Evolutionary conservation across 2,113 vertebrate species (phyloP).

Genomic region (Thalassarche chlororhynchos): DNA sequence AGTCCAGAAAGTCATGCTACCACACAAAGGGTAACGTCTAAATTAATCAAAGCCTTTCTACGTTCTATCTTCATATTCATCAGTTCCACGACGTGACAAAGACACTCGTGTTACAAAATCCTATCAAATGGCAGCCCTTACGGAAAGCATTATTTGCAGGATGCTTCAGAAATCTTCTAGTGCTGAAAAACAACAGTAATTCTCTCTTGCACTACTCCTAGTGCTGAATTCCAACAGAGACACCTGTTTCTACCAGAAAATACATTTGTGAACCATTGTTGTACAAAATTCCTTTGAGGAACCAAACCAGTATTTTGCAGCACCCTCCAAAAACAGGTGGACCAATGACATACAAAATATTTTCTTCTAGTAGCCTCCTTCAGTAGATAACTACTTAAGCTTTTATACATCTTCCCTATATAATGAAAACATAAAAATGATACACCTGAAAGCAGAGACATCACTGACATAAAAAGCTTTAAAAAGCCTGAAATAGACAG

Average conservation of each 20-base stretch:
- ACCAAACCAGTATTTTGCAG: not conserved
- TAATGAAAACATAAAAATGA: not conserved
- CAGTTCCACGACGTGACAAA: not conserved
- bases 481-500: not conserved
- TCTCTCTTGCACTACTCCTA: not conserved
- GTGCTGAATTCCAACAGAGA: not conserved
- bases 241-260: not conserved
- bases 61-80: fast-evolving
- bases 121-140: not conserved
- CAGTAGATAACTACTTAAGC: not conserved
- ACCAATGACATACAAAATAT: not conserved
- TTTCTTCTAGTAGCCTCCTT: not conserved
- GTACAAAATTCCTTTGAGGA: not conserved
- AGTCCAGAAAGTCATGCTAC: not conserved
- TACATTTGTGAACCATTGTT: not conserved
- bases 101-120: not conserved
- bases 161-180: not conserved
- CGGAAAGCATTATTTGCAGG: not conserved
- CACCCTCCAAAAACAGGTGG: not conserved
- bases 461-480: not conserved
- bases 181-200: not conserved
- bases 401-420: not conserved
- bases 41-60: not conserved
- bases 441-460: not conserved
- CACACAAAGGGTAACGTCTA: not conserved